Conservation (phyloP, 2,113 vertebrate species). For the Drymodes brunneopygia region DNA sequence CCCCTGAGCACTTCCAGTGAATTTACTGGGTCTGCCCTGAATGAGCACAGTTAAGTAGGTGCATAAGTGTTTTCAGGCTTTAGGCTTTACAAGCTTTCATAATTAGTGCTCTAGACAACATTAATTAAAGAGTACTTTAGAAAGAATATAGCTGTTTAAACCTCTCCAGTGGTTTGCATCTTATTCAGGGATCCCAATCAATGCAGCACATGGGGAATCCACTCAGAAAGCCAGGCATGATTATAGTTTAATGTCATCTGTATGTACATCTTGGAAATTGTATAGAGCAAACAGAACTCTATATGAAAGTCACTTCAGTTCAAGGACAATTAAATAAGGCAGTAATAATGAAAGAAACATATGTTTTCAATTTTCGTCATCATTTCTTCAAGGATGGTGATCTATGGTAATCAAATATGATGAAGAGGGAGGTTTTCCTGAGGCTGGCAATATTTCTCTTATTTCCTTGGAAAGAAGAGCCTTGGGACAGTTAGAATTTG, state of each 20-base stretch:
- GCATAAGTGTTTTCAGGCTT: conserved; percentile 51
- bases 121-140: conserved; percentile 60
- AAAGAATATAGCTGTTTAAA: conserved; percentile 43
- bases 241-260: not conserved
- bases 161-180: conserved; percentile 26
- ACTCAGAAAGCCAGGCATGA: not conserved
- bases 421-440: not conserved
- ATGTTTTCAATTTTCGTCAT: not conserved
- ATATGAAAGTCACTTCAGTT: not conserved
- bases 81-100: conserved; percentile 52
- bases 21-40: not conserved
- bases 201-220: conserved; percentile 16
- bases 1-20: not conserved
- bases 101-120: conserved; percentile 57
- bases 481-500: not conserved
- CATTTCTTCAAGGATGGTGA: not conserved
- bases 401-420: not conserved
- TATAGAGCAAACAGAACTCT: not conserved
- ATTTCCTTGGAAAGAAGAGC: not conserved
- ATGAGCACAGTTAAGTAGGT: conserved; percentile 38
- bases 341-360: not conserved
- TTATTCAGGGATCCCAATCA: conserved; percentile 34
- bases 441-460: not conserved
- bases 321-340: not conserved
- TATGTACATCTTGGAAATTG: not conserved